Conservation (phyloP, 2,113 vertebrate species). For the Helogale parvula region DNA sequence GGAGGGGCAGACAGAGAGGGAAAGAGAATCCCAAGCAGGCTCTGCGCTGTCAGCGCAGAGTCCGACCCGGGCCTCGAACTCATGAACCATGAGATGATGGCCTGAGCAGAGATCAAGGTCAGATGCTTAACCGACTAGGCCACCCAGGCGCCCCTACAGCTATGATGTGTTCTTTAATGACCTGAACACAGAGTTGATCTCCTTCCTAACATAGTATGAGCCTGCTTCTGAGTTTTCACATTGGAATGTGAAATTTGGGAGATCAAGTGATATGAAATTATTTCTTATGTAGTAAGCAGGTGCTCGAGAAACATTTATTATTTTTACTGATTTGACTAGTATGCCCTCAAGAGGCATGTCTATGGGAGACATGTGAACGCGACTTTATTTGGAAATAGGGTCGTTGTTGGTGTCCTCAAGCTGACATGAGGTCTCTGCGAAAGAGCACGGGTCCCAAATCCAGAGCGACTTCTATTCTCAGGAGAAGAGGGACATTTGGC, state of each 20-base stretch:
- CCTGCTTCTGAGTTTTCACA: background rate
- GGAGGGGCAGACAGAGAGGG: no score
- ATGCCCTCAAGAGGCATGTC: background rate
- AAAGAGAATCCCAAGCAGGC: no score
- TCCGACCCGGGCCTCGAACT: no score
- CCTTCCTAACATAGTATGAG: accelerated
- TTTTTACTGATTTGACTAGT: background rate
- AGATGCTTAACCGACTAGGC: no score
- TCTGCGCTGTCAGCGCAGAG: no score
- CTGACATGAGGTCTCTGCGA: accelerated
- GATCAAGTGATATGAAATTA: background rate
- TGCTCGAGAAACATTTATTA: background rate
- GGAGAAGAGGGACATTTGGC: background rate
- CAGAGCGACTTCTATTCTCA: accelerated
- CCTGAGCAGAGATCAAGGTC: no score
- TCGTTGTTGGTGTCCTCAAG: background rate
- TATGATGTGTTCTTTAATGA: background rate
- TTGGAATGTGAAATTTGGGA: background rate
- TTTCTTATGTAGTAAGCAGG: background rate
- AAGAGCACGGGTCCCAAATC: background rate
- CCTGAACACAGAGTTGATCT: background rate
- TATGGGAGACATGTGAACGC: accelerated
- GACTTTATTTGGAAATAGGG: background rate
- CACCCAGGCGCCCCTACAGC: no score
- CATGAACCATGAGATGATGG: no score